phyloP scores from a whole-genome alignment of 2,888 invertebrate species.

The Auanema sp. region DNA sequence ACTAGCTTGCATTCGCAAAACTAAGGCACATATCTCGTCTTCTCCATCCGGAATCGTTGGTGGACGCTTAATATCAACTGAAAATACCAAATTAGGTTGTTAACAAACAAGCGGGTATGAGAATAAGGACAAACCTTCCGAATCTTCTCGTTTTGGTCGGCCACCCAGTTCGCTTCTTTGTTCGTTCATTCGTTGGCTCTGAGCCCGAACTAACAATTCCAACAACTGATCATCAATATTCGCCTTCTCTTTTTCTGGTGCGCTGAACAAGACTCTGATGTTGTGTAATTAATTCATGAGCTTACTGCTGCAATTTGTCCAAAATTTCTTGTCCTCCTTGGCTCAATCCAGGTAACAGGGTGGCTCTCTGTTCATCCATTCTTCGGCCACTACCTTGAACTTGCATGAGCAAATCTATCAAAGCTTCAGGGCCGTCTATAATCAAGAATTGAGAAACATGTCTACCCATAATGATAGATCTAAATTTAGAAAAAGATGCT shows the following conservation, averaged over 20 bases:
- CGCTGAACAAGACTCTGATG: not conserved
- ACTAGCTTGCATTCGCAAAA: slow-evolving; percentile 47
- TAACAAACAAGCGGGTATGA: too few relatives aligned
- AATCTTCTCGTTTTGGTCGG: slow-evolving; percentile 17
- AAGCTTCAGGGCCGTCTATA: slow-evolving; percentile 50
- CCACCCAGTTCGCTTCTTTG: slow-evolving; percentile 55
- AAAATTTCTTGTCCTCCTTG: slow-evolving; percentile 35
- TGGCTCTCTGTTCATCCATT: slow-evolving; percentile 45
- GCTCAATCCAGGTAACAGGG: slow-evolving; percentile 39
- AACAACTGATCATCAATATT: slow-evolving; percentile 36
- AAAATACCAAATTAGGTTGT: too few relatives aligned
- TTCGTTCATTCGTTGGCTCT: slow-evolving; percentile 54
- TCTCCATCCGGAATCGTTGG: slow-evolving; percentile 24
- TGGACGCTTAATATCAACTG: slow-evolving; percentile 10
- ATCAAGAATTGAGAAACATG: slow-evolving; percentile 65
- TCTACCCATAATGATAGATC: not conserved
- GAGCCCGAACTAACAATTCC: slow-evolving; percentile 48
- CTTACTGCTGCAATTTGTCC: slow-evolving; percentile 12
- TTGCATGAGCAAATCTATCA: slow-evolving; percentile 47
- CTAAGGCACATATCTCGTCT: slow-evolving; percentile 51
- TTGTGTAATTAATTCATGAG: not conserved
- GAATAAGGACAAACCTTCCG: slow-evolving; percentile 6
- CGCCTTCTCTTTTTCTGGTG: not conserved
- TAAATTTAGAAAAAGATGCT: not conserved
- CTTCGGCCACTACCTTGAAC: slow-evolving; percentile 37